phyloP scores from a whole-genome alignment of 2,113 vertebrate genomes.

The Elachura formosa region DNA sequence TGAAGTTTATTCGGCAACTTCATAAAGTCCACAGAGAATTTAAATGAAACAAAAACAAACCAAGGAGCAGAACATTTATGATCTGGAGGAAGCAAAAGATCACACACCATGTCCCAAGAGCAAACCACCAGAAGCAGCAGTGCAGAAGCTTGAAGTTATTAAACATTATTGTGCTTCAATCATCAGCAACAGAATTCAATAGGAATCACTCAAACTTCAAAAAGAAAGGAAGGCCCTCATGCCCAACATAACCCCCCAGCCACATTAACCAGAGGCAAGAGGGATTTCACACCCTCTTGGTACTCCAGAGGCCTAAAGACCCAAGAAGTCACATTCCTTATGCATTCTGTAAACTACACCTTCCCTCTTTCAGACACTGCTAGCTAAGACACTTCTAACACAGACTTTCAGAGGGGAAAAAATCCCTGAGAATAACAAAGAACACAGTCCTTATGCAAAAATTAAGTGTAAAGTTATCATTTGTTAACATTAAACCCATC shows the following conservation, averaged over 20 bases:
- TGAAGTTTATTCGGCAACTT: neutral
- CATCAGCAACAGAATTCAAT: neutral
- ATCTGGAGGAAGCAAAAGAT: neutral
- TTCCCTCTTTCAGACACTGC: neutral
- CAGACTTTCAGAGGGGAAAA: neutral
- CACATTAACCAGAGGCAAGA: neutral
- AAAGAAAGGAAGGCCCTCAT: neutral
- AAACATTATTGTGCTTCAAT: neutral
- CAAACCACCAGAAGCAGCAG: neutral
- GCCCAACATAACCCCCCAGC: neutral
- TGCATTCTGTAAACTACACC: neutral
- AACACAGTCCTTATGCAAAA: neutral
- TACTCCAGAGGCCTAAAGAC: neutral
- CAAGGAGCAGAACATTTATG: neutral
- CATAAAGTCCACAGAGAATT: neutral
- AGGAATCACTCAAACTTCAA: neutral
- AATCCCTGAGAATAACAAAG: neutral
- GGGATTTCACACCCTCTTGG: neutral
- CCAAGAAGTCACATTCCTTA: neutral
- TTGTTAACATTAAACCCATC: neutral
- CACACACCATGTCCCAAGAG: neutral
- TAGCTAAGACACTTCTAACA: neutral
- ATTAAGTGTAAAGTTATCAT: neutral
- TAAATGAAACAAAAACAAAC: neutral
- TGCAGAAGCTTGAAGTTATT: neutral